Base-by-base conservation (phyloP, 1,140 invertebrate genomes). In the Bombus picipes region DNA sequence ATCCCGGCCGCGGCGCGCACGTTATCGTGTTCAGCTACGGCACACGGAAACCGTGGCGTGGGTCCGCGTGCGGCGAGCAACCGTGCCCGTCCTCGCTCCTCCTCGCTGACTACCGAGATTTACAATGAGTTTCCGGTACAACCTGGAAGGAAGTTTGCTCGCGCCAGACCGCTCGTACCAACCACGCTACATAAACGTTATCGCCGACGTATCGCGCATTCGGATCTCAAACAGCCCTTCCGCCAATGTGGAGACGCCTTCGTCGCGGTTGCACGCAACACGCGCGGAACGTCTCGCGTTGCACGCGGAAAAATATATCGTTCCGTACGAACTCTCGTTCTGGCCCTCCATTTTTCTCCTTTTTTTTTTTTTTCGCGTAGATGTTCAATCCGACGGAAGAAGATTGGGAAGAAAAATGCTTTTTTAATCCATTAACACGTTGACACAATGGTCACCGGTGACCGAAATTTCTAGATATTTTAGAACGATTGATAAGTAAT, bases 81-180 rank as follows among this genome's bases (percentile, higher is more conserved):
- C 84, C 83, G 81, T 70, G 53, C 82, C 81, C 57, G 88, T 89
- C 72, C 86, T 74, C 88, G 89, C 68, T 91, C 88, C 92, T 92
- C 89, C 88, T 89, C 83, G 93, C 93, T 93, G 92, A 94, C 94
- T 93, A 85, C 87, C 85, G 90, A 95, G 93, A 95, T 95, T 95
- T 95, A 95, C 93, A 95, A 93, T 94, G 93, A 93, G 91, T 93
- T 94, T 95, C 94, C 94, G 93, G 91, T 92, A 88, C 89, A 91
- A 93, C 92, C 92, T 93, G 91, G 91, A 94, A 94, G 94, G 94
- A 95, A 94, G 93, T 94, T 94, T 94, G 91, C 92, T 92, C 90
- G 92, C 92, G 90, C 89, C 90, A 92, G 89, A 87, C 88, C 89
- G 88, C 88, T 91, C 88, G 82, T 80, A 80, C 84, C 85, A 77